A percentile compares a stretch with the other conserved stretches of the same genome.
phyloP scores from a whole-genome alignment of 2,113 vertebrate genomes.

The Pseudorasbora parva region DNA sequence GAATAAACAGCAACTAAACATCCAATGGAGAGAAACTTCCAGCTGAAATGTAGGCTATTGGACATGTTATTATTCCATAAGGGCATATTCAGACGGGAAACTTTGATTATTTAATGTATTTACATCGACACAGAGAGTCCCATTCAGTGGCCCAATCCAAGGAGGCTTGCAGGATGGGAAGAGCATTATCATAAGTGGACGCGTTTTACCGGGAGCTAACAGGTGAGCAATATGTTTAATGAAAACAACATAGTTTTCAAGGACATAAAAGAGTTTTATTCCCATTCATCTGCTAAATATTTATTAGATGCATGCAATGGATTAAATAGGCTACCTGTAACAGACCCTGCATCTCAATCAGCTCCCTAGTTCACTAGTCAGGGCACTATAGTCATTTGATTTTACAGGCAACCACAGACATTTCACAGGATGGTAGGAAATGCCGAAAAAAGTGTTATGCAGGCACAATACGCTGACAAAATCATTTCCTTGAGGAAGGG shows the following conservation, averaged over 20 bases:
- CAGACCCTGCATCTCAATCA: no score
- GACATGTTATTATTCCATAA: background rate
- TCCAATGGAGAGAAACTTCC: no score
- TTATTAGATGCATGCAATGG: background rate
- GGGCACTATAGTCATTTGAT: background rate
- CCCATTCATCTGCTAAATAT: background rate
- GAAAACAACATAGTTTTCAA: background rate
- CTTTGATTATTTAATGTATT: background rate
- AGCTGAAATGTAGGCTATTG: background rate
- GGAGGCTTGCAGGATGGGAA: conserved; percentile 78
- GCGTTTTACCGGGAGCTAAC: conserved; percentile 54
- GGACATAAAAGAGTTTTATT: background rate
- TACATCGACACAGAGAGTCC: conserved; percentile 64
- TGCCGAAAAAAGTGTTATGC: background rate
- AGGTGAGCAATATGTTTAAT: conserved; percentile 67
- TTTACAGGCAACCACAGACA: background rate
- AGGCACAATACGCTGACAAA: background rate
- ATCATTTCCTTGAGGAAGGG: no score
- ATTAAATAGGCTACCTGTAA: background rate
- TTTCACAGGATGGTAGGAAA: background rate
- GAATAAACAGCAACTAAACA: no score
- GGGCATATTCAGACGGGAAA: background rate
- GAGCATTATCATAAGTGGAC: conserved; percentile 72
- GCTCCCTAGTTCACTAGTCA: no score
- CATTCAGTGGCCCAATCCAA: conserved; percentile 77